Base-by-base conservation (phyloP, 2,797 vertebrate genomes). In the Prionace glauca region DNA sequence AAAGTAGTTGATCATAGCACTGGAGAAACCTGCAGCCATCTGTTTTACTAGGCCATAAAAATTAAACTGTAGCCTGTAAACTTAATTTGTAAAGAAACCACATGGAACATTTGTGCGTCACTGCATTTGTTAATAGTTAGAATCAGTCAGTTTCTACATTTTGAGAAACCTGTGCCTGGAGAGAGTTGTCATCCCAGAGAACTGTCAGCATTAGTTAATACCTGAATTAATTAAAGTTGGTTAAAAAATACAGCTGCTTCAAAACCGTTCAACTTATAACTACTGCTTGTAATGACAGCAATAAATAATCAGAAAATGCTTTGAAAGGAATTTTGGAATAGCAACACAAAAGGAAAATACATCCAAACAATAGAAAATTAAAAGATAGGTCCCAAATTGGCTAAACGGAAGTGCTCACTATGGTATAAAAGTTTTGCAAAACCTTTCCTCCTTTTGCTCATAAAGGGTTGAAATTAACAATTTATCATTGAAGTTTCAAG, bases 81-180 rank as follows among this genome's bases (percentile, higher is more conserved):
- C 93, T 77, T 95, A 95, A 95, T 95, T 95, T 95, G 93, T 95
- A 77, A 95, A 77, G 93, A 95, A 95, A 77, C 93, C 93, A 95
- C 71, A 74, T 74, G 71, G 93, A 74, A 95, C 71, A 94, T 95
- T 95, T 60, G 93, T 32, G 67, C 69, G 56, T 71, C 7, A 18
- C 18, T 77, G 45, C 93, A 95, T 95, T 77, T 77, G 93, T 95
- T 95, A 74, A 95, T 74, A 77, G 93, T 72, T 95, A 74, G 67
- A 50, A 94, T 72, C 69, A 32, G 92, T 71, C 71, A 74, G 45
- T 16, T 60, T 95, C 71, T 26, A 77, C 26, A 56, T 95, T 60
- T 95, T 95, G 32, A 56, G 56, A 77, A 56, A n/a, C 20, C 45
- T 95, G 29, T 95, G 93, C 45, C 71, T 95, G 71, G 93, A 77